These are phyloP conservation scores for Acleris literana DNA, from an alignment of 2,888 invertebrate species.

Conservation along the genomic window DNA sequence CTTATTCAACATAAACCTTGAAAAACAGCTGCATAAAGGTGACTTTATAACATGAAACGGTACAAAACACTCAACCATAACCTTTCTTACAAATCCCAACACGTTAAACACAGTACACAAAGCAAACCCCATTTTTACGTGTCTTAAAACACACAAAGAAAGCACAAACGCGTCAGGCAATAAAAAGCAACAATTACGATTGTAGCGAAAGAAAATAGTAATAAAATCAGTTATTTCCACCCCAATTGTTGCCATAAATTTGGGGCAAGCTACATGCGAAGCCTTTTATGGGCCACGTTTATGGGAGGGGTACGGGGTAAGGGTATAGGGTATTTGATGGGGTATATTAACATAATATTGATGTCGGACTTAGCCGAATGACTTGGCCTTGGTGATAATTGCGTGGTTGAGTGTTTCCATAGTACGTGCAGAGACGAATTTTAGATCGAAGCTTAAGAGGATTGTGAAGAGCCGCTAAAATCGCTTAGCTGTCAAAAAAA, in stretches of 20 bases:
- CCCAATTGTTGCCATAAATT: constrained; percentile 43
- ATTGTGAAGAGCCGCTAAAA: too few species aligned
- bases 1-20: too few species aligned
- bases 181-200: constrained; percentile 38
- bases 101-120: constrained; percentile 15
- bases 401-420: constrained; percentile 22
- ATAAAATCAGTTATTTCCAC: constrained; percentile 42
- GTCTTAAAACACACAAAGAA: constrained; percentile 23
- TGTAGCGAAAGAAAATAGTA: constrained; percentile 36
- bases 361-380: constrained; percentile 23
- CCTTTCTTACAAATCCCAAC: neutral
- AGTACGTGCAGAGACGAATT: neutral
- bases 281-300: constrained; percentile 37
- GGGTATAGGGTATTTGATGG: constrained; percentile 19
- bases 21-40: too few species aligned
- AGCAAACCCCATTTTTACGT: constrained; percentile 20
- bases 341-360: constrained; percentile 38
- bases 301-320: constrained; percentile 12
- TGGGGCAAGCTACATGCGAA: constrained; percentile 37
- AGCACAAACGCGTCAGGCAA: constrained; percentile 27
- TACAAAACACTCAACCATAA: too few species aligned
- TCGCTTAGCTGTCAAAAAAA: too few species aligned
- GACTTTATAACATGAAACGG: too few species aligned
- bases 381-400: constrained; percentile 33
- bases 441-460: neutral